phyloP scores from a whole-genome alignment of 23 tunicate genomes.

The Halocynthia roretzi region DNA sequence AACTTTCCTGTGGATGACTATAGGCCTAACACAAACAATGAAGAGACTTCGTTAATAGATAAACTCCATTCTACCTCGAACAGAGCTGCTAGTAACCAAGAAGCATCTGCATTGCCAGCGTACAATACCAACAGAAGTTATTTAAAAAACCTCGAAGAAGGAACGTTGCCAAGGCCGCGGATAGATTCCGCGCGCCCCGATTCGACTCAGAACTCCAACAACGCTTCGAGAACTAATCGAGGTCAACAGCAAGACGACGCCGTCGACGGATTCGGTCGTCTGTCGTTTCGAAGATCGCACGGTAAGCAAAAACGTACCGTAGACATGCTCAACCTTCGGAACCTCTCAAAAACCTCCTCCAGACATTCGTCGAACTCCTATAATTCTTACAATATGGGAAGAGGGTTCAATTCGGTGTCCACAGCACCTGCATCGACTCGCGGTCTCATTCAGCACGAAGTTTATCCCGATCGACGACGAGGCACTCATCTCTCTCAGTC shows the following conservation, averaged over 20 bases:
- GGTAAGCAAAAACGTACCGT: not conserved
- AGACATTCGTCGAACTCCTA: slow-evolving; percentile 20
- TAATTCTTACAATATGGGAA: slow-evolving; percentile 18
- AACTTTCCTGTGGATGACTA: not conserved
- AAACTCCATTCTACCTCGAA: not conserved
- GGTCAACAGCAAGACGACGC: slow-evolving; percentile 11
- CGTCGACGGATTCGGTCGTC: not conserved
- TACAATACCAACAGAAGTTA: slow-evolving; percentile 18
- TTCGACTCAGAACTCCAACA: not conserved
- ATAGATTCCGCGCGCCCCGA: slow-evolving; percentile 8
- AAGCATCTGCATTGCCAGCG: slow-evolving; percentile 12
- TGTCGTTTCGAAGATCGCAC: slow-evolving; percentile 5
- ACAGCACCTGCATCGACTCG: slow-evolving; percentile 26
- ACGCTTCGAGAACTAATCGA: not conserved
- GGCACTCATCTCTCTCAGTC: not conserved
- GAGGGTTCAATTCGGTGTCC: slow-evolving; percentile 16
- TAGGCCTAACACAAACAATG: not conserved
- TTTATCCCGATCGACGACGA: slow-evolving; percentile 7
- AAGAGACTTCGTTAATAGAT: not conserved
- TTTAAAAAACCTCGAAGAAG: slow-evolving; percentile 26
- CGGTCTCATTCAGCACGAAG: slow-evolving; percentile 25
- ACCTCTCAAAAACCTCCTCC: slow-evolving; percentile 15
- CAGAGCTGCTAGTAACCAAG: not conserved
- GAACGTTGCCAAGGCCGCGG: slow-evolving; percentile 25
- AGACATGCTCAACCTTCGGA: not conserved